Percentiles rank a stretch among this genome's conserved stretches.
phyloP scores from a whole-genome alignment of 2,888 invertebrate species.

The Amiota mariae region DNA sequence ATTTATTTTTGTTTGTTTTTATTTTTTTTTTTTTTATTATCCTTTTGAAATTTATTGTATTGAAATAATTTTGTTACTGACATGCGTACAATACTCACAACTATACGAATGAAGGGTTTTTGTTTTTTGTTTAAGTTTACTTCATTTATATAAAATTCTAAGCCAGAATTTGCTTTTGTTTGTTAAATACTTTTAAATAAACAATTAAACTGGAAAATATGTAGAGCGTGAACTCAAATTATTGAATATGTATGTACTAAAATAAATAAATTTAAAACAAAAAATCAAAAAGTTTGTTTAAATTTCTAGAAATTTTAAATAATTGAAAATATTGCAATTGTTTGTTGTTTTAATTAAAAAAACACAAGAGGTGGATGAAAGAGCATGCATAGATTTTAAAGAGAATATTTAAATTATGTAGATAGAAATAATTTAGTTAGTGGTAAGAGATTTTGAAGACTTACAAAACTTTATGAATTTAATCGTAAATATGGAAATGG shows the following conservation, averaged over 20 bases:
- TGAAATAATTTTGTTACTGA: background rate
- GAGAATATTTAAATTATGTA: no score
- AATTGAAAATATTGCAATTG: no score
- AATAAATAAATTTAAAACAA: background rate
- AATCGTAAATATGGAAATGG: no score
- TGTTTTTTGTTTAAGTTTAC: conserved; percentile 10
- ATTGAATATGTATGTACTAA: background rate
- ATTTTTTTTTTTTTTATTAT: background rate
- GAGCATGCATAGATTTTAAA: no score
- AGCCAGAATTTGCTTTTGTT: background rate
- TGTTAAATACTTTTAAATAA: conserved; percentile 16
- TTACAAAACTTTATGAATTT: no score
- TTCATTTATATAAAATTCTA: background rate
- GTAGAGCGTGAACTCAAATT: conserved; percentile 17
- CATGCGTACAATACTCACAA: background rate
- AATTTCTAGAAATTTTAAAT: no score
- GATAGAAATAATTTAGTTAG: no score
- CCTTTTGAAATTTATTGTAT: background rate
- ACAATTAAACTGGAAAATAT: conserved; percentile 15
- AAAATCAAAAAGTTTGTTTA: no score
- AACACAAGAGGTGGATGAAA: no score
- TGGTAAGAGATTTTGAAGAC: no score
- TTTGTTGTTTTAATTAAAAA: no score
- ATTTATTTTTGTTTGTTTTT: background rate
- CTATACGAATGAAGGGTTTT: no score